Base-by-base conservation (phyloP, 2,797 vertebrate genomes). In the Paguma larvata region DNA sequence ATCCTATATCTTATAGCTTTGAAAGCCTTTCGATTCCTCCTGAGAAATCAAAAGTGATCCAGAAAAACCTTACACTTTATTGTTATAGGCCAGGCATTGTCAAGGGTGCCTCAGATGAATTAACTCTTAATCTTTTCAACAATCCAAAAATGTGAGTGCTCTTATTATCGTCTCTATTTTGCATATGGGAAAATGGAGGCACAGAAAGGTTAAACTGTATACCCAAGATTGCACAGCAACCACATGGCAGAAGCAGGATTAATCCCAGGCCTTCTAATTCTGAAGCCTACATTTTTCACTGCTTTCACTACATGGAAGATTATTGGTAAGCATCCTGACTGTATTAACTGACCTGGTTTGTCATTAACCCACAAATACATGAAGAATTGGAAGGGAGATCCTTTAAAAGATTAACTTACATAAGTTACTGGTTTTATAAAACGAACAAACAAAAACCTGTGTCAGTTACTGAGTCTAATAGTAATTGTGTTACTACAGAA, bases 1-100 rank as follows among this genome's bases (percentile, higher is more conserved):
- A 90, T 82, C 51, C 46, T 44, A 23, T 56, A 75, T 83, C 77
- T 88, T 75, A 4, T 62, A 91, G 30, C 15, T 95, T 92, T 95
- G 78, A 90, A 73, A 96, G 89, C 48, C 38, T 73, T 59, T 48
- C 82, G 30, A 77, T 56, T 79, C 82, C 32, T 92, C 59, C 72
- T 44, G 70, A 38, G 44, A 84, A 94, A 48, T 75, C 56, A 67
- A 62, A 77, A 30, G 15, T 18, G 84, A 94, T 73, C 48, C 70
- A 97, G 83, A 72, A 95, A 90, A 79, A 85, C 48, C 16, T 27
- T 65, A 6, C 63, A 21, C 34, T 85, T n/a, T 11, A 2, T 86
- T 79, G 15, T 95, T 90, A 94, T 23, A 4, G 23, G 12, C 44
- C 18, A 84, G 48, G 19, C 19, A 18, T 72, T 41, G 12, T 92